Evolutionary conservation across 1,140 invertebrate genomes (phyloP), one percentile per base, ranked within the genome.

Genomic region (Teleopsis dalmanni): DNA sequence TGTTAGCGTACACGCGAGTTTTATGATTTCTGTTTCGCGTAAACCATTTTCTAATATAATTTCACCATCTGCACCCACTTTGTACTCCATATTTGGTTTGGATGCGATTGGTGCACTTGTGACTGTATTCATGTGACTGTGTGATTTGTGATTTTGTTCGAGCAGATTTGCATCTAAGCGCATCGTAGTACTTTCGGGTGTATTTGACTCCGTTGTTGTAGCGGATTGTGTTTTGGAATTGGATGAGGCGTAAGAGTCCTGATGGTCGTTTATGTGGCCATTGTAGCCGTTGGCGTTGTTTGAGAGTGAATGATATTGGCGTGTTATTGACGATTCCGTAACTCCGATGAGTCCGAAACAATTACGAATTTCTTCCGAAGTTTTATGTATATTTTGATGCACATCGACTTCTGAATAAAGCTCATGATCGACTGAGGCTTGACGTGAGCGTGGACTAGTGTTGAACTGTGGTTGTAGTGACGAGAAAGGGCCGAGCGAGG

Each of bases 331-430:
- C 73, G 42, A 13, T 57, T 82, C 75, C 37, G 76, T 72, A 38
- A 38, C 41, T 29, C 26, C 51, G 86, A 57, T 90, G n/a, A n/a
- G n/a, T 7, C 55, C 41, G 25, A 67, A 67, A 38, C 60, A 90
- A 72, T 87, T 91, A 59, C 91, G 87, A 68, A 97, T 96, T 75
- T 96, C 92, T 16, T 88, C 89, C 3, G 92, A 91, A 33, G 92
- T 95, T 63, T 87, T 85, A 48, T 88, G 78, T 44, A 96, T 81
- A 48, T 88, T 91, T 64, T 85, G 85, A 62, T 85, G 84, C 35
- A 95, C 84, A 67, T 95, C 91, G 66, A 94, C 89, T 14, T 87
- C 82, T 65, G 85, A 87, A 52, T 86, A 74, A 58, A 82, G 80
- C 41, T 83, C 82, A 53, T 64, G 59, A 52, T 69, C 68, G 47